These are phyloP conservation scores for Scortum barcoo DNA, from an alignment of 2,113 vertebrate species.

Conservation along the genomic window DNA sequence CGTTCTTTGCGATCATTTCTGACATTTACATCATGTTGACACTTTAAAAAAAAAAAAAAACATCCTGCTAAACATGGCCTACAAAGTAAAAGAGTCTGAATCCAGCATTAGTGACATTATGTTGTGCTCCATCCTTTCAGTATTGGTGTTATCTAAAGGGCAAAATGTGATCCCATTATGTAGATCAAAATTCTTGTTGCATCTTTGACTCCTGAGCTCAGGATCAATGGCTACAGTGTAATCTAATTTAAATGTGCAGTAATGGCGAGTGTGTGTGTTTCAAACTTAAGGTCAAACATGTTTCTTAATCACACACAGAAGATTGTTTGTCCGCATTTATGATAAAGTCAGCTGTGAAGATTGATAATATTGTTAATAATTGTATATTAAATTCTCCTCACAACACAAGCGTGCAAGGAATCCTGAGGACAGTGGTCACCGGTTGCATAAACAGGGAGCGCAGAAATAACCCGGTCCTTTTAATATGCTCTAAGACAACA, in stretches of 20 bases:
- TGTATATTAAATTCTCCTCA: conserved; percentile 13
- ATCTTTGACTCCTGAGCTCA: conserved; percentile 20
- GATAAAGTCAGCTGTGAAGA: neutral
- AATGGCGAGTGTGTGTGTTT: conserved; percentile 13
- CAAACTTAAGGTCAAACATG: conserved; percentile 22
- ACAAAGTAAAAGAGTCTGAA: neutral
- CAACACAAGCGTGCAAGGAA: neutral
- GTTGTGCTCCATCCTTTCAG: neutral
- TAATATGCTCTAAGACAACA: neutral
- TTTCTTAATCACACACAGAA: neutral
- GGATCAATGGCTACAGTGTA: conserved; percentile 29
- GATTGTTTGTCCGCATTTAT: conserved; percentile 17
- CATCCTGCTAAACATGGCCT: neutral
- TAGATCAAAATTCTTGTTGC: neutral
- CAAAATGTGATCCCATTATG: neutral
- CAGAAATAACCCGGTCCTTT: neutral
- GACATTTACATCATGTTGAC: neutral
- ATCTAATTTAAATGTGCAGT: conserved; percentile 4
- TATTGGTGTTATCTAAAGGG: neutral
- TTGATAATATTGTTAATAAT: conserved; percentile 3
- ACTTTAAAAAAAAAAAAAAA: neutral
- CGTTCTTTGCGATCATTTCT: neutral
- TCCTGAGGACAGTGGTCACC: neutral
- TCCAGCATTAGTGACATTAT: neutral
- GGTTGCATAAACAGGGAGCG: neutral